Evolutionary conservation across 2,113 vertebrate species (phyloP).

Genomic region (Plestiodon gilberti): DNA sequence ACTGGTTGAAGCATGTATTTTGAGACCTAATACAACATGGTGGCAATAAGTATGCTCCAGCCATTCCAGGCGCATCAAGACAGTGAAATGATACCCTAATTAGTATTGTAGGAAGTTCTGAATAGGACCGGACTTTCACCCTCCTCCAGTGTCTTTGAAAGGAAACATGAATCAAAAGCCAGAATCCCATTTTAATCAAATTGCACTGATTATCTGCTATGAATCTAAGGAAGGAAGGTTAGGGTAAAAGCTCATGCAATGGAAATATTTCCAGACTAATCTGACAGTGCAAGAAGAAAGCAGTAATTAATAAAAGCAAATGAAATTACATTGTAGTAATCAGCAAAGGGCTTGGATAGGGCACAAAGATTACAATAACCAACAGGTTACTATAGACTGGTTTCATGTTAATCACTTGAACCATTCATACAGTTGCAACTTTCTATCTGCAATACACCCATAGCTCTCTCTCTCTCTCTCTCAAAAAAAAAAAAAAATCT

Average conservation of each 20-base stretch:
- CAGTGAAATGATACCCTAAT: conserved; percentile 11
- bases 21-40: conserved; percentile 15
- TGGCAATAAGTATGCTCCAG: conserved; percentile 25
- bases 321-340: conserved; percentile 53
- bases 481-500: too few relatives aligned
- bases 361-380: conserved; percentile 15
- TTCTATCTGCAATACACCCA: not conserved
- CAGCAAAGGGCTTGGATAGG: conserved; percentile 36
- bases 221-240: conserved; percentile 37
- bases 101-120: conserved; percentile 24
- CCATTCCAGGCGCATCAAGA: not conserved
- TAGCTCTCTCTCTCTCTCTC: too few relatives aligned
- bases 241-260: conserved; percentile 34
- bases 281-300: conserved; percentile 54
- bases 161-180: conserved; percentile 43
- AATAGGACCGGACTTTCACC: conserved; percentile 39
- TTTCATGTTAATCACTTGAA: conserved; percentile 37
- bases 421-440: conserved; percentile 20
- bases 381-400: conserved; percentile 37
- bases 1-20: not conserved
- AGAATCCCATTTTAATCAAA: conserved; percentile 45
- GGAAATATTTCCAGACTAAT: conserved; percentile 61
- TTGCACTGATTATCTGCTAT: conserved; percentile 30
- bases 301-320: conserved; percentile 64
- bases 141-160: conserved; percentile 10